phyloP scores from a whole-genome alignment of 2,888 invertebrate genomes.

The Luperina testacea region DNA sequence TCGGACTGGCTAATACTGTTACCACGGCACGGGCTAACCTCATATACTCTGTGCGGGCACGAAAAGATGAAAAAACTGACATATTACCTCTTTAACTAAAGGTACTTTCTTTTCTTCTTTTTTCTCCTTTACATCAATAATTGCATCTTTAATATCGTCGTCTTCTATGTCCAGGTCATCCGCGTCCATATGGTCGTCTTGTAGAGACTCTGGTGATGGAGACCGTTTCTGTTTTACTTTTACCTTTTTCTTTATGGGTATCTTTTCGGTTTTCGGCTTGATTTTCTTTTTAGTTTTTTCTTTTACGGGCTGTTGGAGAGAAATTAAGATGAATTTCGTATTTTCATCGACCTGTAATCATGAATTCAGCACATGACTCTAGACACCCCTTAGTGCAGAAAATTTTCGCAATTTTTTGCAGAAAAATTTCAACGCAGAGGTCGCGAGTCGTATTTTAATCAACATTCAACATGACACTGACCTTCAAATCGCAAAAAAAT shows the following conservation, averaged over 20 bases:
- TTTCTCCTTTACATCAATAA: not conserved
- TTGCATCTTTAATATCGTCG: conserved; percentile 1
- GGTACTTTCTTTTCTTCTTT: not conserved
- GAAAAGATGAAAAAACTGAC: not conserved
- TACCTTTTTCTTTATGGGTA: conserved; percentile 52
- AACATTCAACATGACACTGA: too few species aligned
- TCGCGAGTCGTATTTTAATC: too few species aligned
- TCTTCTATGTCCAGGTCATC: not conserved
- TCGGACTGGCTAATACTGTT: not conserved
- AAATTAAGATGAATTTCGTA: not conserved
- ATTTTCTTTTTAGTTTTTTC: conserved; percentile 65
- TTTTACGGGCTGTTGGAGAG: conserved; percentile 57
- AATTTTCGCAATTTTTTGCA: too few species aligned
- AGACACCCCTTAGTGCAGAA: too few species aligned
- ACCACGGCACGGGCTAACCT: not conserved
- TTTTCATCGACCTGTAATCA: not conserved
- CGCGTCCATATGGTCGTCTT: not conserved
- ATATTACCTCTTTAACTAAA: conserved; percentile 34
- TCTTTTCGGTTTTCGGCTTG: conserved; percentile 50
- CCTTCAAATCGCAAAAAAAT: too few species aligned
- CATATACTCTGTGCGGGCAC: not conserved
- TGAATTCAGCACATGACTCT: not conserved
- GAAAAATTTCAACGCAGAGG: too few species aligned
- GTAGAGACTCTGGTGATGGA: not conserved
- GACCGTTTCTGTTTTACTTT: conserved; percentile 29